Conservation (phyloP, 1,140 invertebrate genomes). For the Brachionus calyciflorus region DNA sequence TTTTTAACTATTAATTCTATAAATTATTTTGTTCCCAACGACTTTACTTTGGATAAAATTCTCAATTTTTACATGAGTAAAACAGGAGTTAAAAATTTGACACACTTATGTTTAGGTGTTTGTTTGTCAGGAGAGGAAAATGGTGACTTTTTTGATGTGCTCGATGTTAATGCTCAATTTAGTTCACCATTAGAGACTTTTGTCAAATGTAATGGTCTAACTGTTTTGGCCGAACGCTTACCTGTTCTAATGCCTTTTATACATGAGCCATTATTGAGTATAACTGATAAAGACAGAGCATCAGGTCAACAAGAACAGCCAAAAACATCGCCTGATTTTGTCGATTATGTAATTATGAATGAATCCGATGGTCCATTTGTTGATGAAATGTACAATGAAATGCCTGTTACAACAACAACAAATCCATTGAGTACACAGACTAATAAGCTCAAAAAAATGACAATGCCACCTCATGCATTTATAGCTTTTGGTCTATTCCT, state of each 20-base stretch:
- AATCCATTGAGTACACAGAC: slow-evolving; percentile 10
- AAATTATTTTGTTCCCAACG: not conserved
- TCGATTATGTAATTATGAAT: slow-evolving; percentile 47
- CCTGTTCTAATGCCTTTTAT: slow-evolving; percentile 72
- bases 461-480: slow-evolving; percentile 79
- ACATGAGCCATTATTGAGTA: slow-evolving; percentile 32
- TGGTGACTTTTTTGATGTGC: not conserved
- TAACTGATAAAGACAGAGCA: slow-evolving; percentile 65
- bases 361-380: slow-evolving; percentile 52
- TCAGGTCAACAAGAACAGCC: slow-evolving; percentile 53
- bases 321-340: slow-evolving; percentile 28
- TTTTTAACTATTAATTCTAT: not conserved
- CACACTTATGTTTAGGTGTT: not conserved
- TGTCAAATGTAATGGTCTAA: slow-evolving; percentile 78
- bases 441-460: slow-evolving; percentile 50
- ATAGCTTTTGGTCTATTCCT: slow-evolving; percentile 83
- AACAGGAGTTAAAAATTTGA: not conserved
- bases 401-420: slow-evolving; percentile 29
- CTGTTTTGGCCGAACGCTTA: slow-evolving; percentile 77
- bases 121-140: not conserved
- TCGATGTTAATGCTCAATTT: slow-evolving; percentile 50
- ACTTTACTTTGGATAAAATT: not conserved
- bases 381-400: slow-evolving; percentile 50
- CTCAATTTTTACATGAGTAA: slow-evolving; percentile 2
- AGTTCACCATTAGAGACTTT: slow-evolving; percentile 76